phyloP scores from a whole-genome alignment of 2,797 vertebrate species.

The Garrulus glandarius region DNA sequence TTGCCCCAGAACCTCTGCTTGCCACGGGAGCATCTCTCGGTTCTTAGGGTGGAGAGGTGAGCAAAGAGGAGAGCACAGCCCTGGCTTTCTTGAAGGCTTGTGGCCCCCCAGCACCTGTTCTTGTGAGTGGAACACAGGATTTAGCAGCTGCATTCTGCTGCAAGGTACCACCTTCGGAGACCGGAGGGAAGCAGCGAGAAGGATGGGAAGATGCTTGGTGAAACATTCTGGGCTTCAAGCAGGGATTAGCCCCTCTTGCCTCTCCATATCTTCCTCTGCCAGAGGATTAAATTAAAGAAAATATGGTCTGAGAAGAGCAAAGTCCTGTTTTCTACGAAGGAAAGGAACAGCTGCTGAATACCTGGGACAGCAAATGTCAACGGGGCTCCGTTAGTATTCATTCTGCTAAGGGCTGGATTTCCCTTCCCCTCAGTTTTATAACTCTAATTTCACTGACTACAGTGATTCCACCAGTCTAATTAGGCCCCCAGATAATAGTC shows the following conservation, averaged over 20 bases:
- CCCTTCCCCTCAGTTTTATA: constrained; percentile 21
- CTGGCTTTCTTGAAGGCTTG: neutral
- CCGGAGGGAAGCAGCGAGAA: neutral
- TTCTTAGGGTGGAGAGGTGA: neutral
- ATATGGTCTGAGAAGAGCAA: neutral
- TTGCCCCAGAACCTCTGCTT: neutral
- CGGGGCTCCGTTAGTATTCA: neutral
- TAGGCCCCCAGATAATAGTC: constrained; percentile 62
- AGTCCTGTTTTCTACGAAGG: neutral
- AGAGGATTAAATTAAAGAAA: neutral
- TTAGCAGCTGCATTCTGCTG: neutral
- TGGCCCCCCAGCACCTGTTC: neutral
- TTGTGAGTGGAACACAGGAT: neutral
- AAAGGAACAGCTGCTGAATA: constrained; percentile 24
- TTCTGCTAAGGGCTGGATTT: constrained; percentile 19
- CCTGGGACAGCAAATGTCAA: constrained; percentile 50
- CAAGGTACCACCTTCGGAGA: neutral
- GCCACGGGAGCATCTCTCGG: accelerated
- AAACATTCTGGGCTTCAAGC: neutral
- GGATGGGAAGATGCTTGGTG: neutral
- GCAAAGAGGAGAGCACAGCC: neutral
- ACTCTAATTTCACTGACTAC: constrained; percentile 47
- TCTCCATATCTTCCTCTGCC: neutral
- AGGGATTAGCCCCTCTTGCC: neutral
- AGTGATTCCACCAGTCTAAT: constrained; percentile 48